Conservation (phyloP, 2,113 vertebrate species). For the Elaphurus davidianus region DNA sequence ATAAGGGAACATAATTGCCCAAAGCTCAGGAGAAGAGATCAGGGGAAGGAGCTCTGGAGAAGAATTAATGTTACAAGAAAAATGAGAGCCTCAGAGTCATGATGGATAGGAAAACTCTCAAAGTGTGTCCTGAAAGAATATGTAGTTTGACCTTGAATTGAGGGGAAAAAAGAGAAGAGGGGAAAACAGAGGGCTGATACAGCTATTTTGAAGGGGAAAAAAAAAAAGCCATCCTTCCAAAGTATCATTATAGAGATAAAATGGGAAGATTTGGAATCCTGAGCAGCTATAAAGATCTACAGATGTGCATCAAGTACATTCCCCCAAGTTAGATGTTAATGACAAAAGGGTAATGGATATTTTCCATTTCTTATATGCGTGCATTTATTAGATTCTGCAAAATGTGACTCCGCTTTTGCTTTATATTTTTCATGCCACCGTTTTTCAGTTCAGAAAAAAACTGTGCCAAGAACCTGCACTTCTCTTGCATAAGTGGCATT, state of each 20-base stretch:
- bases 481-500: not conserved
- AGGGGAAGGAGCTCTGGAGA: not conserved
- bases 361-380: not conserved
- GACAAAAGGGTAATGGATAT: not conserved
- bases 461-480: not conserved
- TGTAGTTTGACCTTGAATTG: not conserved
- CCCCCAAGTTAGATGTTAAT: not conserved
- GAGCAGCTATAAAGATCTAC: not conserved
- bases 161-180: too few relatives aligned
- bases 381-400: not conserved
- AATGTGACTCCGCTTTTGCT: not conserved
- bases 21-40: not conserved
- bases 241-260: not conserved
- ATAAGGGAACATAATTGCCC: not conserved
- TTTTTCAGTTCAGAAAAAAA: not conserved
- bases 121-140: not conserved
- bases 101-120: not conserved
- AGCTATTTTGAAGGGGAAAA: not conserved
- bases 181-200: not conserved
- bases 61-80: slow-evolving; percentile 12
- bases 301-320: not conserved
- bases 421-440: not conserved
- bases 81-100: not conserved
- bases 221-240: not conserved
- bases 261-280: not conserved